Evolutionary conservation across 2,888 invertebrate genomes (phyloP), one percentile per base, ranked within the genome.

Genomic region (Odontocolon sp.): DNA sequence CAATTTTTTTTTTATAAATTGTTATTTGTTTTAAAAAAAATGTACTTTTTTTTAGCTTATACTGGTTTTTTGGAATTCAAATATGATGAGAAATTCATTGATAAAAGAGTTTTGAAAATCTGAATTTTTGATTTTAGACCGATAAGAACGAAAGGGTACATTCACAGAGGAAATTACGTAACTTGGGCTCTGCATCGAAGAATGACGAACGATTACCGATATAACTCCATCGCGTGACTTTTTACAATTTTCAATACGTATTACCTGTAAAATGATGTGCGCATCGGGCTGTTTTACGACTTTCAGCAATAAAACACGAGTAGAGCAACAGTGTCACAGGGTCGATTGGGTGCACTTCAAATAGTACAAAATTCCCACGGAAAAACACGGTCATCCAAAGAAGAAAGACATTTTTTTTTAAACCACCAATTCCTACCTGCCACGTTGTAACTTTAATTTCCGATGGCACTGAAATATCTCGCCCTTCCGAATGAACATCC

Each of bases 361-460:
- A 47, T 36, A 36, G 63, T 3, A 70, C 14, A 18, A 40, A 28
- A 23, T 26, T n/a, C 11, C n/a, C 3, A 8, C 11, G n/a, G 14
- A 2, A 5, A 42, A 33, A 33, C 11, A n/a, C 4, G 31, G 28
- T 8, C 1, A 28, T 21, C 3, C 26, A 9, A 21, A n/a, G 21
- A n/a, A 18, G 9, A 50, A 52, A 11, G 18, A 18, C 3, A 14
- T 52, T 11, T 47, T 5, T 14, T 54, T 36, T 36, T 56, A 3
- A 45, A 1, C 8, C 8, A n/a, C 3, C 16, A 42, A 64, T 69
- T 66, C 67, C 74, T 64, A 83, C 83, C 83, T 84, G 78, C 75
- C 69, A 80, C 31, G 80, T 81, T 31, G 83, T 83, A 4, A 84
- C 78, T 71, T 57, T 73, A 36, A 83, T 59, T 57, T 80, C 64